These are phyloP conservation scores for Hippopotamus amphibius DNA, from an alignment of 2,113 vertebrate genomes.

Conservation along the genomic window DNA sequence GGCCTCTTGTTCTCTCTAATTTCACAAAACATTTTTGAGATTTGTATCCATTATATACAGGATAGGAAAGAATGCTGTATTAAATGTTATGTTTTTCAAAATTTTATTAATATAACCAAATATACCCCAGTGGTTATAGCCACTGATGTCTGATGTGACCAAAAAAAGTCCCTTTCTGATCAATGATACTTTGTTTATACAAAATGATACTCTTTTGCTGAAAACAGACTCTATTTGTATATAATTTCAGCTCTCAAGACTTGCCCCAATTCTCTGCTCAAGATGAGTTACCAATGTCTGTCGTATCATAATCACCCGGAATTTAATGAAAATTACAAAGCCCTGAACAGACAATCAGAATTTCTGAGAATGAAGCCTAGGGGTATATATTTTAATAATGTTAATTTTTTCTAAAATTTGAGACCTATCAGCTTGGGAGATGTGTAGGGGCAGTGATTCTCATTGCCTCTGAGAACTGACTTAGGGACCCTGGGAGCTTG, in stretches of 20 bases:
- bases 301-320: neutral
- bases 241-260: neutral
- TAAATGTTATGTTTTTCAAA: neutral
- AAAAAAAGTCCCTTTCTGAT: neutral
- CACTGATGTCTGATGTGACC: neutral
- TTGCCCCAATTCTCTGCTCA: neutral
- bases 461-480: neutral
- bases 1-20: neutral
- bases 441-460: neutral
- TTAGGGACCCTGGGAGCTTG: neutral
- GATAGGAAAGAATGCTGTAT: neutral
- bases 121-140: neutral
- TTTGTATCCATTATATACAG: neutral
- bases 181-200: neutral
- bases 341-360: neutral
- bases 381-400: neutral
- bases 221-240: neutral
- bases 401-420: neutral
- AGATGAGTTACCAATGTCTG: neutral
- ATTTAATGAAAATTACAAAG: neutral
- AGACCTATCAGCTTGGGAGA: neutral
- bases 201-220: neutral
- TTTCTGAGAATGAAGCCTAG: neutral
- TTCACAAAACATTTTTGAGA: neutral
- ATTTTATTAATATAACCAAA: neutral